Evolutionary conservation across 1,140 invertebrate species (phyloP), one percentile per base, ranked within the genome.

Genomic region (Thaumetopoea pityocampa): DNA sequence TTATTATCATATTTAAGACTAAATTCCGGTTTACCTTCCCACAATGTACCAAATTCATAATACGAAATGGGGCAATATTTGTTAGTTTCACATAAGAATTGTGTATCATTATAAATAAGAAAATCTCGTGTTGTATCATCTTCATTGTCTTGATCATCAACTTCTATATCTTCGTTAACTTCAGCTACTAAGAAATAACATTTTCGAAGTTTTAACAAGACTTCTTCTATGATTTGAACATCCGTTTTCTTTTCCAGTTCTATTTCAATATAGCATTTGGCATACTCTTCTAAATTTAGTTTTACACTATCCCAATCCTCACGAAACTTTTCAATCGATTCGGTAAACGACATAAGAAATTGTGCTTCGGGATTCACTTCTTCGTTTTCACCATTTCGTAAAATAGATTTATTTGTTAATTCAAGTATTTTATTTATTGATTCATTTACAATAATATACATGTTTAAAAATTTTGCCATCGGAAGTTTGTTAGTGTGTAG

Each of bases 1-100:
- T 86, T 86, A 38, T 88, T 79, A 43, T 86, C 58, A 57, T 84
- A 87, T 51, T 82, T 72, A 0, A 73, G 62, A 14, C 62, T 48
- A 47, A 85, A 87, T 30, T 88, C 79, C 24, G 82, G 56, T 67
- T 87, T 88, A 3, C 88, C 88, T 67, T 83, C 82, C 87, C 87
- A 88, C 7, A 90, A 55, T n/a, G 88, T 71, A 10, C 70, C 64
- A 45, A 87, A 54, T 23, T 86, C 66, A 32, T 69, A 51, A 51
- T 84, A 86, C 4, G 86, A 67, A 9, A 89, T 67, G 6, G 88
- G 88, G 52, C 89, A 89, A 43, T 85, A 90, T 38, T 77, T 27
- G 41, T 61, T 73, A 3, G 86, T 89, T 58, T 89, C 87, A n/a
- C 88, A 85, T 11, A 87, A 76, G 28, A 66, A 63, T 33, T 67